Conservation (phyloP, 2,888 invertebrate species). For the Ochropleura leucogaster region DNA sequence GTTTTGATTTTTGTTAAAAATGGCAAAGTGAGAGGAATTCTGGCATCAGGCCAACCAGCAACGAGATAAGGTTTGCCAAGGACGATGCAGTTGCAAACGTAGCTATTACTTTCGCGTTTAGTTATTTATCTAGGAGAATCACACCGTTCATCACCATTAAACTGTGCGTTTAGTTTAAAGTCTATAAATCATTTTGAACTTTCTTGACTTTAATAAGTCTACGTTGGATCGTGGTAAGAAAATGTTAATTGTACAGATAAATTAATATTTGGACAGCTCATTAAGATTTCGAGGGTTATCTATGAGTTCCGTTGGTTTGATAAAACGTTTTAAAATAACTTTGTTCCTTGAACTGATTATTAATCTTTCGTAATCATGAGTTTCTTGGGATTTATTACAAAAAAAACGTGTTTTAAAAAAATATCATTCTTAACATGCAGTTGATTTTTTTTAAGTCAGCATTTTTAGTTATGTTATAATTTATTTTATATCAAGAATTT, state of each 20-base stretch:
- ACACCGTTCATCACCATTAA: conserved; percentile 26
- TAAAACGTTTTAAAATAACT: conserved; percentile 32
- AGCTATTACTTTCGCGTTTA: conserved; percentile 30
- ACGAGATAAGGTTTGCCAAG: background rate
- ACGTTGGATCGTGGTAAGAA: conserved; percentile 4
- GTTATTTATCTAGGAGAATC: conserved; percentile 12
- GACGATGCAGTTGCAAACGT: conserved; percentile 7
- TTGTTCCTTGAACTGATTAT: conserved; percentile 13
- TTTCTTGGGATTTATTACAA: conserved; percentile 5
- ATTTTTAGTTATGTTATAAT: too few relatives aligned
- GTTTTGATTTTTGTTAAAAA: too few relatives aligned
- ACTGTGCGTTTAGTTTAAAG: conserved; percentile 11
- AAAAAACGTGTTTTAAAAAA: background rate
- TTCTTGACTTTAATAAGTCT: background rate
- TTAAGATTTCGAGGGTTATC: conserved; percentile 46
- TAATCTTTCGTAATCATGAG: background rate
- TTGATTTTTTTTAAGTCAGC: too few relatives aligned
- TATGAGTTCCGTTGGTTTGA: conserved; percentile 8
- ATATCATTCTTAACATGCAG: background rate
- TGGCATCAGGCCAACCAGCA: conserved; percentile 38
- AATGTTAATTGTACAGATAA: conserved; percentile 23
- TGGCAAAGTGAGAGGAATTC: background rate
- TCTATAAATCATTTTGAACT: conserved; percentile 24
- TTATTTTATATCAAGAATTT: too few relatives aligned
- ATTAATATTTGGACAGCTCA: conserved; percentile 18